phyloP scores from a whole-genome alignment of 2,797 vertebrate species.

The Aulostomus chinensis region DNA sequence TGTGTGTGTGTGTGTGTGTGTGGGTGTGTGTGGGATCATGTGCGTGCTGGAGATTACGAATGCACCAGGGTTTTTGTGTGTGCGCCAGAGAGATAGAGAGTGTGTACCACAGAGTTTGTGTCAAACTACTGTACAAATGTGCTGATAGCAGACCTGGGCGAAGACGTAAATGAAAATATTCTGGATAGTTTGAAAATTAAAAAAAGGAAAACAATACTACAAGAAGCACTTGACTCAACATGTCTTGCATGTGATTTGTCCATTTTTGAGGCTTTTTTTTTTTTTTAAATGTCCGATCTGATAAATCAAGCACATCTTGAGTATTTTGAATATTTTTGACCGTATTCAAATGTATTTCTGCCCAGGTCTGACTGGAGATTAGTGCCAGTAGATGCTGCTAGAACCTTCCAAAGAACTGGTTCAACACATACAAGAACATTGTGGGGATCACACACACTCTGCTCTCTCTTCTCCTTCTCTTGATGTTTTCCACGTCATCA shows the following conservation, averaged over 20 bases:
- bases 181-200: constrained; percentile 23
- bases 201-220: constrained; percentile 8
- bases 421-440: constrained; percentile 44
- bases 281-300: constrained; percentile 23
- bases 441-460: constrained; percentile 39
- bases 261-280: constrained; percentile 48
- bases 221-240: constrained; percentile 53
- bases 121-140: constrained; percentile 71
- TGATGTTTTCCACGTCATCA: constrained; percentile 8
- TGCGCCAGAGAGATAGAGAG: constrained; percentile 48
- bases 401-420: constrained; percentile 32
- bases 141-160: constrained; percentile 70
- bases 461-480: constrained; percentile 25
- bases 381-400: constrained; percentile 30
- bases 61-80: constrained; percentile 53
- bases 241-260: constrained; percentile 41
- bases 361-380: constrained; percentile 59
- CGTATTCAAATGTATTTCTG: constrained; percentile 21
- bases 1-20: constrained; percentile 36
- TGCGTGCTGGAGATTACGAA: constrained; percentile 69
- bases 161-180: constrained; percentile 38
- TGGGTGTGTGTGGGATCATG: constrained; percentile 45
- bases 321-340: constrained; percentile 34
- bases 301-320: constrained; percentile 44
- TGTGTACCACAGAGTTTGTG: constrained; percentile 67